phyloP scores from a whole-genome alignment of 2,888 invertebrate species.

The Eremobia ochroleuca region DNA sequence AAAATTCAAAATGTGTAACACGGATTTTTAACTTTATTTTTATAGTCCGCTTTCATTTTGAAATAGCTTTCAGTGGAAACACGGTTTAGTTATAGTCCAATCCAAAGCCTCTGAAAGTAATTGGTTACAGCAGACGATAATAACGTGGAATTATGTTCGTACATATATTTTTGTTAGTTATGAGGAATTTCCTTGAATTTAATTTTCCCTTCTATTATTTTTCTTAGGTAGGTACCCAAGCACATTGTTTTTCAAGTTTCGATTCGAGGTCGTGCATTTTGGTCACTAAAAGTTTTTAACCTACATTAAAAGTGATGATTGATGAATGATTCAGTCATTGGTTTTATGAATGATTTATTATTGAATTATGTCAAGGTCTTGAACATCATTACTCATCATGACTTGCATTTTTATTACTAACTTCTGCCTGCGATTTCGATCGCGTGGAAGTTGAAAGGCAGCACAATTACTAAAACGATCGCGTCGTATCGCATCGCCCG shows the following conservation, averaged over 20 bases:
- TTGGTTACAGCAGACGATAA: neutral
- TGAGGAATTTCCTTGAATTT: conserved; percentile 8
- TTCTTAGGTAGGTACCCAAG: neutral
- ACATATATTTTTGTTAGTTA: conserved; percentile 17
- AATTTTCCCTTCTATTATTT: conserved; percentile 31
- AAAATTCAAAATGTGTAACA: neutral
- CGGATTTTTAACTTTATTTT: neutral
- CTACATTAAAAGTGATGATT: neutral
- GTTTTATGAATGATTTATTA: conserved; percentile 8
- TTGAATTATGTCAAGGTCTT: neutral
- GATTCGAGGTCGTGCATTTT: neutral
- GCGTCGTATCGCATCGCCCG: neutral
- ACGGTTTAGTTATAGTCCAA: neutral
- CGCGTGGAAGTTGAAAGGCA: neutral
- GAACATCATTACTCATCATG: neutral
- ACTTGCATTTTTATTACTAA: neutral
- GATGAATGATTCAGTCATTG: neutral
- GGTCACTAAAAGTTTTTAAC: neutral
- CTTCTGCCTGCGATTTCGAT: neutral
- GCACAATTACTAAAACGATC: neutral
- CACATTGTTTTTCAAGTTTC: conserved; percentile 16
- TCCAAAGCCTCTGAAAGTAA: conserved; percentile 25
- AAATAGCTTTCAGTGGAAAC: neutral
- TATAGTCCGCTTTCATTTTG: neutral
- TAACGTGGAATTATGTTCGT: conserved; percentile 10